A percentile compares a stretch with the other conserved stretches of the same genome.
These are phyloP conservation scores for Garra rufa DNA, from an alignment of 2,113 vertebrate genomes.

Conservation along the genomic window DNA sequence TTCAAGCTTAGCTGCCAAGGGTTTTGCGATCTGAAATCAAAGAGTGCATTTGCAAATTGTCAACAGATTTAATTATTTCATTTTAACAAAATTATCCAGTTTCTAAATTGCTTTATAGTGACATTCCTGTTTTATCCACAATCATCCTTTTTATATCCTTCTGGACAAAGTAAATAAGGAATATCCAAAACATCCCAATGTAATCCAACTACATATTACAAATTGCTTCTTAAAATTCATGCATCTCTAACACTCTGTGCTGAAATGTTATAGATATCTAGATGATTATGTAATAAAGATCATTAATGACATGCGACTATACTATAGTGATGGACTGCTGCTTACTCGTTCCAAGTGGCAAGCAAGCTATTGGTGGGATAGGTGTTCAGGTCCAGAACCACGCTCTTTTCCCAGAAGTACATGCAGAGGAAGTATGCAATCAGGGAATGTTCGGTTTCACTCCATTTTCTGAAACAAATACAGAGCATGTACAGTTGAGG, in stretches of 20 bases:
- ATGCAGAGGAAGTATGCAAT: conserved; percentile 43
- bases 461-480: conserved; percentile 34
- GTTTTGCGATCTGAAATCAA: conserved; percentile 31
- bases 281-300: not conserved
- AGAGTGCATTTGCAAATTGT: not conserved
- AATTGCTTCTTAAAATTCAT: not conserved
- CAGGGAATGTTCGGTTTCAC: conserved; percentile 31
- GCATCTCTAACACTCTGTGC: not conserved
- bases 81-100: not conserved
- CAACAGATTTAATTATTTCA: not conserved
- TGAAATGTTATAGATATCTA: not conserved
- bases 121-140: not conserved
- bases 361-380: conserved; percentile 32
- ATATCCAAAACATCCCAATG: not conserved
- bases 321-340: not conserved
- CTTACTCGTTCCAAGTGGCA: conserved; percentile 53
- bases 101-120: not conserved
- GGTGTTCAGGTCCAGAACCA: not conserved
- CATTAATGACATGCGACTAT: not conserved
- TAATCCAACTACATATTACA: not conserved
- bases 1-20: conserved; percentile 48
- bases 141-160: not conserved
- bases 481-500: no score
- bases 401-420: conserved; percentile 47
- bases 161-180: not conserved